Evolutionary conservation across 2,113 vertebrate species (phyloP).

Genomic region (Hydropotes inermis): DNA sequence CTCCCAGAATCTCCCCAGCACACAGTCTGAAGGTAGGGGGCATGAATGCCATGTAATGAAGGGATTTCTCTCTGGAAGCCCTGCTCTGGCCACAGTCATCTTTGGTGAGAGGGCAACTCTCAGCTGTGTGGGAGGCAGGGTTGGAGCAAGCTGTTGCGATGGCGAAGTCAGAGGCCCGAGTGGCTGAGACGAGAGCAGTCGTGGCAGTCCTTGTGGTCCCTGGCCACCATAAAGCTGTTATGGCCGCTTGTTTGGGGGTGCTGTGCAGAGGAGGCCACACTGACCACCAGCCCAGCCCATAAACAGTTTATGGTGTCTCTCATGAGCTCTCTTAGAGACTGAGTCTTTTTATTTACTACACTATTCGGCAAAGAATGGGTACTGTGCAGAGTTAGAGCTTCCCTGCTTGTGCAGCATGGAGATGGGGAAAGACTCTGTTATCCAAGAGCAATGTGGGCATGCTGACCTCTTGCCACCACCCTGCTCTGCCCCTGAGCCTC

Average conservation of each 20-base stretch:
- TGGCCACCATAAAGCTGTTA: conserved; percentile 25
- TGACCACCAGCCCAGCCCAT: background rate
- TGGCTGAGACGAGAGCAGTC: background rate
- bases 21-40: background rate
- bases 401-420: background rate
- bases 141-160: background rate
- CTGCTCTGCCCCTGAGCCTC: background rate
- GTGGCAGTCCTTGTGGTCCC: background rate
- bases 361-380: background rate
- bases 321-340: background rate
- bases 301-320: background rate
- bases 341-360: conserved; percentile 22
- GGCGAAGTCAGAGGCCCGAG: background rate
- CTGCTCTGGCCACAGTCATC: background rate
- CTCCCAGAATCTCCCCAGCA: background rate
- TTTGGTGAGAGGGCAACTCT: background rate
- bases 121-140: background rate
- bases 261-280: background rate
- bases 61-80: background rate
- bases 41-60: rapidly evolving
- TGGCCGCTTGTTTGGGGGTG: background rate
- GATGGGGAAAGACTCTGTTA: background rate
- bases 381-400: background rate
- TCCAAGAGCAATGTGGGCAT: background rate
- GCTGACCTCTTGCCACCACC: background rate